phyloP scores from a whole-genome alignment of 2,113 vertebrate species.

The Charadrius vociferus region DNA sequence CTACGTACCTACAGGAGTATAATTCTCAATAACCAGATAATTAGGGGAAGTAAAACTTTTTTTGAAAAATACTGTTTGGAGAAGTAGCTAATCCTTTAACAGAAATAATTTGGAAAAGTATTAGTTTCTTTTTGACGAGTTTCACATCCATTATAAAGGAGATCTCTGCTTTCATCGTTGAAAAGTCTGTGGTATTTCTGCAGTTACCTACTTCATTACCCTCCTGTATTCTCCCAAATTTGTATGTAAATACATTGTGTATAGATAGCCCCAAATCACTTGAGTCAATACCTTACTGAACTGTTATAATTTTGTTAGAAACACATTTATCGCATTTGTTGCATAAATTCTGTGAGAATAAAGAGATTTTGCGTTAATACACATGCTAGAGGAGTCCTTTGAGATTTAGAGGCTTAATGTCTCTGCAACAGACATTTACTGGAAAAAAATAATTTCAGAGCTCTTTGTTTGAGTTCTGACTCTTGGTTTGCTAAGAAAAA shows the following conservation, averaged over 20 bases:
- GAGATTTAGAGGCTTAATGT: background rate
- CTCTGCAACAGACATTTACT: background rate
- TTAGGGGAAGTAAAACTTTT: background rate
- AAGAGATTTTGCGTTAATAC: background rate
- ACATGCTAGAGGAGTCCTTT: background rate
- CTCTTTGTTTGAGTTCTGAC: background rate
- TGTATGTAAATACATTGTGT: background rate
- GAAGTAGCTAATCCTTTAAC: background rate
- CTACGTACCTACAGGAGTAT: background rate
- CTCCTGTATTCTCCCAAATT: background rate
- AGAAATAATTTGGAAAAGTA: background rate
- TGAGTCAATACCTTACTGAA: background rate
- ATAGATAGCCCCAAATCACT: background rate
- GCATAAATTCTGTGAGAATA: background rate
- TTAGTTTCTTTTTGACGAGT: background rate
- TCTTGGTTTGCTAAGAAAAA: background rate
- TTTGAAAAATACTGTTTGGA: background rate
- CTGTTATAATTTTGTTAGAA: background rate
- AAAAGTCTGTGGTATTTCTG: background rate
- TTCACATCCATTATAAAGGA: background rate
- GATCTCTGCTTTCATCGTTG: background rate
- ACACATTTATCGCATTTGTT: background rate
- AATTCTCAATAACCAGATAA: background rate
- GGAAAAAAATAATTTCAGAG: background rate
- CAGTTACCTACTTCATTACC: background rate